These are phyloP conservation scores for Microctonus hyperodae DNA, from an alignment of 2,888 invertebrate genomes.

Conservation along the genomic window DNA sequence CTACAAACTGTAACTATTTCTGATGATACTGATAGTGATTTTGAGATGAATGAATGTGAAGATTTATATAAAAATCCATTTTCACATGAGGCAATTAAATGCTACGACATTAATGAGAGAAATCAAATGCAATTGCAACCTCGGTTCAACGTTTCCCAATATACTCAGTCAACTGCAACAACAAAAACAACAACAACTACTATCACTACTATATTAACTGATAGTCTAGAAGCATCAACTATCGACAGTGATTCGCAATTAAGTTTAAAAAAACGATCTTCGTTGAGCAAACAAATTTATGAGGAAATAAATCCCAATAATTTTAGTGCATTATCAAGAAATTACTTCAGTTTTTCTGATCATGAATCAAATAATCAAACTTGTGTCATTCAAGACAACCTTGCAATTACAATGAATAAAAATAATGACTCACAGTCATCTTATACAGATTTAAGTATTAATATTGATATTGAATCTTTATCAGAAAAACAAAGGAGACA, in stretches of 20 bases:
- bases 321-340: too few relatives aligned
- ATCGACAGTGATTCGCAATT: neutral
- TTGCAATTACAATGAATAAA: too few relatives aligned
- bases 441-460: neutral
- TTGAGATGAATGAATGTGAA: constrained; percentile 4
- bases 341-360: too few relatives aligned
- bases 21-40: neutral
- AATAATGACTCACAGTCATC: neutral
- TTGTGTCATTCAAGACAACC: too few relatives aligned
- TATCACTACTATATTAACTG: neutral
- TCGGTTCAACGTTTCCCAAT: neutral
- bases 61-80: constrained; percentile 12
- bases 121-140: neutral
- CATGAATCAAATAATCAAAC: too few relatives aligned
- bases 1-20: neutral
- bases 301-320: too few relatives aligned
- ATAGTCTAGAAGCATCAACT: neutral
- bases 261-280: neutral
- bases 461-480: neutral
- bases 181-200: too few relatives aligned
- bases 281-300: too few relatives aligned
- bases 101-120: constrained; percentile 51
- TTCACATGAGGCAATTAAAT: constrained; percentile 35
- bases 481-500: neutral
- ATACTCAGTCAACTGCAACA: too few relatives aligned